Percentiles rank a stretch among this genome's conserved stretches.
Evolutionary conservation across 2,797 vertebrate genomes (phyloP).

Genomic region (Phataginus tetradactyla): DNA sequence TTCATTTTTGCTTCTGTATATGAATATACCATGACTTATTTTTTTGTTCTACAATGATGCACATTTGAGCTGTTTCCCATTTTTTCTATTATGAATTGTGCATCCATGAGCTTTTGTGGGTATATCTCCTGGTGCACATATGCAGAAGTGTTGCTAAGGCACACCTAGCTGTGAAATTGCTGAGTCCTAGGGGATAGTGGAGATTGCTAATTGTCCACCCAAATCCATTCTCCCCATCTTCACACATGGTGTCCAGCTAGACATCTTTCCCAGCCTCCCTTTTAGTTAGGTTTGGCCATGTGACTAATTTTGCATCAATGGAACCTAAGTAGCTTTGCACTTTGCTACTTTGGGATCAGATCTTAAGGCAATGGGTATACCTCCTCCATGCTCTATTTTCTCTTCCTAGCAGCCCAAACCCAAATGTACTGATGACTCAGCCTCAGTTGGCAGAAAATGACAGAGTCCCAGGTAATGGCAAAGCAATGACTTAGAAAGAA

Average conservation of each 20-base stretch:
- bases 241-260: background rate
- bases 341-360: background rate
- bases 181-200: background rate
- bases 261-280: background rate
- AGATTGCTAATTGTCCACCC: background rate
- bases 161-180: background rate
- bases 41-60: background rate
- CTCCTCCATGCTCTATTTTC: background rate
- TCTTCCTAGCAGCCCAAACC: background rate
- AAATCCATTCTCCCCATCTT: background rate
- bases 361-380: too few species aligned
- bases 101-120: background rate
- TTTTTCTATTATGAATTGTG: background rate
- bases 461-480: background rate
- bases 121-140: background rate
- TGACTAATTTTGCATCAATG: background rate
- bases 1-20: conserved; percentile 5
- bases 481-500: background rate
- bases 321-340: background rate
- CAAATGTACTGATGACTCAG: background rate
- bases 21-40: background rate
- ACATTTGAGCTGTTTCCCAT: background rate
- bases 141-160: background rate
- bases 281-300: background rate
- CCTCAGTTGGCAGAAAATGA: background rate